Evolutionary conservation across 2,888 invertebrate species (phyloP).

Genomic region (Eilema depressum): DNA sequence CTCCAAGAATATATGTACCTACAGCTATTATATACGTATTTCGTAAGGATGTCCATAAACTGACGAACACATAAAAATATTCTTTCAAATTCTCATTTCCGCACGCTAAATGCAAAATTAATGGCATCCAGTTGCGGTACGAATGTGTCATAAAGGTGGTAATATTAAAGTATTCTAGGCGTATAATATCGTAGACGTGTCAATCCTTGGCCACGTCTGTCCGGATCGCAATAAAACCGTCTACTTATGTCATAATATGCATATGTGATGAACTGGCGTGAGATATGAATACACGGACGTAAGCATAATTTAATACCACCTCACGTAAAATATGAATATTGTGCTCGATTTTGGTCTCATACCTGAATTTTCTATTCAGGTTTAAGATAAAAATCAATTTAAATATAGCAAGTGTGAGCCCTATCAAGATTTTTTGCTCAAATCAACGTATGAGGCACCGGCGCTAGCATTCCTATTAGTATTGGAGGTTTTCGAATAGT

Average conservation of each 20-base stretch:
- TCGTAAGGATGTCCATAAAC: neutral
- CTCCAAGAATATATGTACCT: too few species aligned
- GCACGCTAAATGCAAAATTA: slow-evolving; percentile 64
- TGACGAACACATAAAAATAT: slow-evolving; percentile 25
- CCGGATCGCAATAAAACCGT: slow-evolving; percentile 79
- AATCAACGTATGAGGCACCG: neutral
- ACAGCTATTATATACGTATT: neutral
- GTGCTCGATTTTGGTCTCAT: slow-evolving; percentile 43
- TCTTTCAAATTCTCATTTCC: slow-evolving; percentile 38
- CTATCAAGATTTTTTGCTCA: neutral
- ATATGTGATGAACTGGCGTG: slow-evolving; percentile 75
- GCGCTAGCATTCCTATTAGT: neutral
- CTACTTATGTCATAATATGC: slow-evolving; percentile 81
- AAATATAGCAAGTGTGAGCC: neutral
- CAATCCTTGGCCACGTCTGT: slow-evolving; percentile 78
- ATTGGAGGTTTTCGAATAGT: too few species aligned
- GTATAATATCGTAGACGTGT: slow-evolving; percentile 65
- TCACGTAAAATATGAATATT: slow-evolving; percentile 50
- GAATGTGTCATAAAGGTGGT: slow-evolving; percentile 72
- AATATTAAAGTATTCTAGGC: slow-evolving; percentile 72
- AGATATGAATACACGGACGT: slow-evolving; percentile 62
- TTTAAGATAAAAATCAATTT: too few species aligned
- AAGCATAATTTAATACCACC: slow-evolving; percentile 52
- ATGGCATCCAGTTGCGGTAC: slow-evolving; percentile 56
- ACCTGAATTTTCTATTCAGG: slow-evolving; percentile 9